A percentile compares a stretch with the other conserved stretches of the same genome.
Conservation (phyloP, 2,888 invertebrate genomes). For the Leptinotarsa juncta region DNA sequence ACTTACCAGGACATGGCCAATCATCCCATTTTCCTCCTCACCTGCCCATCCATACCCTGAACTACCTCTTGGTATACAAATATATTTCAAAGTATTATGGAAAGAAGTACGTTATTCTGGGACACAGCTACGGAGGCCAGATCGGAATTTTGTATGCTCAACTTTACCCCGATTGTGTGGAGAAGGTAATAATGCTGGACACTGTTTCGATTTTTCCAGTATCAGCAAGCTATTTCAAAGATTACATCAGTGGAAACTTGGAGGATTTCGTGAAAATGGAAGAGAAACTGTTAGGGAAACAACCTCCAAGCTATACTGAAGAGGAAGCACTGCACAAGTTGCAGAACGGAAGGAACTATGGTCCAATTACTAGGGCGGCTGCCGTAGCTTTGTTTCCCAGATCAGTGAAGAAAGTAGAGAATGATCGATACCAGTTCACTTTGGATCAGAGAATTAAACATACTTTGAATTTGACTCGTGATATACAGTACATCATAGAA, state of each 20-base stretch:
- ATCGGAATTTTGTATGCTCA: constrained; percentile 61
- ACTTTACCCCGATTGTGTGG: constrained; percentile 64
- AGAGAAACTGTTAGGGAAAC: constrained; percentile 49
- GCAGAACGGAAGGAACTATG: constrained; percentile 61
- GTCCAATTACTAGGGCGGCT: constrained; percentile 63
- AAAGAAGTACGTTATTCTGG: constrained; percentile 57
- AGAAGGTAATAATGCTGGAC: constrained; percentile 66
- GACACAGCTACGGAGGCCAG: constrained; percentile 68
- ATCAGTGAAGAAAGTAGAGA: constrained; percentile 40
- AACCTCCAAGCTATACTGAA: constrained; percentile 62
- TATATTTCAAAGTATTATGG: constrained; percentile 54
- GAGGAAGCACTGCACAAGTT: constrained; percentile 68
- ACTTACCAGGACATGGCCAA: constrained; percentile 72
- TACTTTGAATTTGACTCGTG: constrained; percentile 60
- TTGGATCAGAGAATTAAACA: constrained; percentile 69
- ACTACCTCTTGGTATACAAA: constrained; percentile 63
- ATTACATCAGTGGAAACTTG: constrained; percentile 60
- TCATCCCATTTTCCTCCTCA: constrained; percentile 68
- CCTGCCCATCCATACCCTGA: constrained; percentile 61
- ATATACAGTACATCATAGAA: constrained; percentile 54
- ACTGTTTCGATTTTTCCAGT: constrained; percentile 57
- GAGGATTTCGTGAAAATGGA: constrained; percentile 59
- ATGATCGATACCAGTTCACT: constrained; percentile 69
- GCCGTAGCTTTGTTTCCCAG: constrained; percentile 68
- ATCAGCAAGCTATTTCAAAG: constrained; percentile 50